Base-by-base conservation (phyloP, 2,888 invertebrate species). In the Mesodorylaimus sp. region DNA sequence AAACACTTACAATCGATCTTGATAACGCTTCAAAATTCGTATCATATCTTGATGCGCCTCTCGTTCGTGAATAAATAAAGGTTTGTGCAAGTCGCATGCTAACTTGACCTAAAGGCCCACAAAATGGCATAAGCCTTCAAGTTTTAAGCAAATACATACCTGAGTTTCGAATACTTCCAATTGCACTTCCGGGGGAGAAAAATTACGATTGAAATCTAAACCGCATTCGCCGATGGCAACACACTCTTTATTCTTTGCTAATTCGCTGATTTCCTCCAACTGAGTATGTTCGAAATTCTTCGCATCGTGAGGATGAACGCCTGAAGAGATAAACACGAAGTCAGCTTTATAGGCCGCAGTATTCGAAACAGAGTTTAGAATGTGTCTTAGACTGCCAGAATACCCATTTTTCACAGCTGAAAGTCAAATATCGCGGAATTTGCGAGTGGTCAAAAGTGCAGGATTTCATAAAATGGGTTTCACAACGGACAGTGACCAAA, bases 191-290 rank as follows among this genome's bases (percentile, higher is more conserved):
- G 83, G 86, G 62, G 87, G 84, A 7, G 88, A 88, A 72, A 88
- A 89, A 68, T 88, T 86, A 64, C 87, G 79, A 68, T 83, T 86
- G 69, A 84, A 89, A 73, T 91, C 89, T 57, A 91, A 75, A 32
- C 89, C 89, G 68, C 89, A 89, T 68, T 88, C 88, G 23, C 89
- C 89, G 38, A 89, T 76, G 2, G 88, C 88, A 28, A 89, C 88
- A 68, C 88, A 88, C 71, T 88, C 86, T 2, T 79, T 79, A 62
- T 83, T 84, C 47, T 74, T 73, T 21, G 83, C 82, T 56, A 32
- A 32, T 32, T 32, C 10, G 10, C 32, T 10, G 16, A 32, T 32
- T 63, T 83, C 83, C 25, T 62, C 61, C 2, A 70, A 57, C 2
- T 73, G 71, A 5, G 71, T 71, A 3, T 73, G 71, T 39, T 77